Percentiles rank a stretch among this genome's conserved stretches.
These are phyloP conservation scores for Ovibos moschatus DNA, from an alignment of 2,113 vertebrate genomes.

Conservation along the genomic window DNA sequence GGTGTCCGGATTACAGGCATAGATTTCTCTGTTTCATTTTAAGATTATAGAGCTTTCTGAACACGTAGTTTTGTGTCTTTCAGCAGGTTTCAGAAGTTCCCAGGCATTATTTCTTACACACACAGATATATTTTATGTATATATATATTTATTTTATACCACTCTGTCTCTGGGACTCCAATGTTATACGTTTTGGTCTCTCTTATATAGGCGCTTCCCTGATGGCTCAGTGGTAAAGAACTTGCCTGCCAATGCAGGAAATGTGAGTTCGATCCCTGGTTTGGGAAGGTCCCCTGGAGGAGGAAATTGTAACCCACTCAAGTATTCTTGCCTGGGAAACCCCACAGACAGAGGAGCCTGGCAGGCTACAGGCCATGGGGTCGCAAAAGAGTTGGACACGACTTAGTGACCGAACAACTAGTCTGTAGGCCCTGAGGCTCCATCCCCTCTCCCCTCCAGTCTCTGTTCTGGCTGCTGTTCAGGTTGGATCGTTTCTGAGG, in stretches of 20 bases:
- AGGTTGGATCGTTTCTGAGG: background rate
- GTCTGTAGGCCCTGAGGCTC: no score
- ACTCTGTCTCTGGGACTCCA: background rate
- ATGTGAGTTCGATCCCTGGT: background rate
- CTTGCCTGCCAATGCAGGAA: background rate
- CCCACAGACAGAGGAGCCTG: background rate
- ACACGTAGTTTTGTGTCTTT: background rate
- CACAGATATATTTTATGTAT: background rate
- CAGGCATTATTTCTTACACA: background rate
- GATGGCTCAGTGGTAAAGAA: background rate
- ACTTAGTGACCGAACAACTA: background rate
- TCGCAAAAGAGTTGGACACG: background rate
- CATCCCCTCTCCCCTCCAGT: background rate
- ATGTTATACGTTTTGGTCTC: background rate
- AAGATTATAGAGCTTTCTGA: background rate
- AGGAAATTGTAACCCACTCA: background rate
- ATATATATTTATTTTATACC: accelerated
- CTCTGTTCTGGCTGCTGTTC: background rate
- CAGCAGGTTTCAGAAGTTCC: background rate
- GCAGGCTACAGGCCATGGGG: background rate
- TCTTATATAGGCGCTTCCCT: background rate
- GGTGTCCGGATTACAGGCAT: background rate
- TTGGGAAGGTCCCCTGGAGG: background rate
- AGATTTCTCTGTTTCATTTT: background rate
- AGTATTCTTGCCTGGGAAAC: background rate